Base-by-base conservation (phyloP, 2,113 vertebrate genomes). In the Coturnix japonica region DNA sequence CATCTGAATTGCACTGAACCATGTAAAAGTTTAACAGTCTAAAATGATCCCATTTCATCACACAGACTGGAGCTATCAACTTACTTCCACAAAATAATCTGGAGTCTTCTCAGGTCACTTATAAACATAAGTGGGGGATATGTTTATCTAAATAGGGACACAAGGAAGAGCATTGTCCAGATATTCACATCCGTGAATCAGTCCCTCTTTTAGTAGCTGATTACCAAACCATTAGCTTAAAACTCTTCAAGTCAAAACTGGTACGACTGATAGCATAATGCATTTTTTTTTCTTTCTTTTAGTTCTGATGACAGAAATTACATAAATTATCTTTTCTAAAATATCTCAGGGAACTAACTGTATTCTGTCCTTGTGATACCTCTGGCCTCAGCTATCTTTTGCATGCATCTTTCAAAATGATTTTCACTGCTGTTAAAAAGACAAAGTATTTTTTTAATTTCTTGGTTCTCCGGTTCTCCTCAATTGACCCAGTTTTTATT, bases 171-270 rank as follows among this genome's bases (percentile, higher is more conserved):
- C 19, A 54, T 18, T 56, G 15, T 70, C 56, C 14, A 31, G 44
- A 18, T 77, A 66, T 85, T 65, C 49, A 49, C 46, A 37, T 16
- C 23, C 59, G 5, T 0, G 0, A 56, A 67, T 51, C 0, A 0
- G 54, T 85, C 66, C 71, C 31, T 33, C 22, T 67, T 82, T 84
- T 43, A 84, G 23, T 75, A 72, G 8, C 5, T 63, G 61, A 54
- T 83, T 85, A 78, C 26, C 26, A 84, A 83, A 56, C 4, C 20
- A 41, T 86, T 64, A 77, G 9, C 13, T 86, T 57, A 93, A 90
- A 64, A 46, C 11, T 79, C 31, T 35, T 87, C 18, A 53, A n/a
- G 15, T 13, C 21, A 81, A 70, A 88, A 12, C 4, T 33, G 16
- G 2, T 2, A 17, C 13, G 11, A 21, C 54, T 64, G 9, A 31